Base-by-base conservation (phyloP, 1,140 invertebrate species). In the Listronotus oregonensis region DNA sequence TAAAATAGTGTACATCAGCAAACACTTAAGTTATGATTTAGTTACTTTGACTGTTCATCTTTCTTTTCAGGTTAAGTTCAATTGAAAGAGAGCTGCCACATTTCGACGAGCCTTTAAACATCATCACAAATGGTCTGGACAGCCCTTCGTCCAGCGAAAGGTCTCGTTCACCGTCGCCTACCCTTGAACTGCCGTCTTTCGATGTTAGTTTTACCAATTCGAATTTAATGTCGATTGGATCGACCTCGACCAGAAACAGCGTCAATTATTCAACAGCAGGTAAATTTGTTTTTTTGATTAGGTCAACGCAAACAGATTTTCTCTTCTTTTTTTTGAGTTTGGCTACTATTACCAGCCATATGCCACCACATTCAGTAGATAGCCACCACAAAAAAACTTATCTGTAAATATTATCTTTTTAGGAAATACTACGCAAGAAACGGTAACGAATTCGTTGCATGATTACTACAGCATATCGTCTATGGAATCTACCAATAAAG, bases 131-230 rank as follows among this genome's bases (percentile, higher is more conserved):
- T 46, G 73, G 73, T 37, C 32, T 72, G n/a, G 72, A 73, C 21
- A 71, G 70, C 43, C 65, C 72, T 5, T 55, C 68, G 6, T 50
- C 62, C 4, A 71, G 60, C 46, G 77, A 78, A 55, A 55, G 75
- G 15, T 73, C 76, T 8, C 60, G 77, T 17, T 75, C 76, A 6
- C 77, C 75, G 7, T 78, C 77, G 11, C 77, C 77, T 6, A 72
- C 75, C 18, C 54, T 69, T 14, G 73, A 76, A 46, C 58, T 70
- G 46, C 71, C 70, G 6, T 69, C 65, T 7, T 70, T 72, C 40
- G 68, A 66, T 56, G 42, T 68, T 17, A 68, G 51, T 39, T 67
- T 70, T 50, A 59, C 67, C 11, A 74, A 66, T 63, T 57, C 61
- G 9, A 43, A 32, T 34, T 15, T 31, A 46, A 40, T 31, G 15